Evolutionary conservation across 2,113 vertebrate species (phyloP).

Genomic region (Candoia aspera): DNA sequence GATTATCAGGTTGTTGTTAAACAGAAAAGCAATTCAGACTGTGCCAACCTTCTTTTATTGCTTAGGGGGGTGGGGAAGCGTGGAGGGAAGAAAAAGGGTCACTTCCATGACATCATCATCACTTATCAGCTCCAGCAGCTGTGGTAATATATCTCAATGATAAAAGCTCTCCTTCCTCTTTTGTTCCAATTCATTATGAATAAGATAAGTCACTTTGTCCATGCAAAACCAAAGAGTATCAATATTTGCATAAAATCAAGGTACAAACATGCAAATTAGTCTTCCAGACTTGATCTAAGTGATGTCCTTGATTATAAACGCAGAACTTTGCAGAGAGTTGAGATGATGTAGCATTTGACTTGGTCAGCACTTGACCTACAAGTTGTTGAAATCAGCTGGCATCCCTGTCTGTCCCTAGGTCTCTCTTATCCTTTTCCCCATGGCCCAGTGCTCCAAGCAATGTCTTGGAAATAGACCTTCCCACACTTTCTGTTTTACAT

Average conservation of each 20-base stretch:
- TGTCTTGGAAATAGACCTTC: not conserved
- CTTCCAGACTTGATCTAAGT: not conserved
- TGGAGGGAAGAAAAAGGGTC: constrained; percentile 53
- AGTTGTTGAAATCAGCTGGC: no score
- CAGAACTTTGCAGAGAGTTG: not conserved
- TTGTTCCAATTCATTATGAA: constrained; percentile 53
- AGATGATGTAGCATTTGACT: not conserved
- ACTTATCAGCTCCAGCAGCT: constrained; percentile 66
- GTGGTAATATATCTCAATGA: constrained; percentile 63
- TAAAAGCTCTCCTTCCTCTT: constrained; percentile 48
- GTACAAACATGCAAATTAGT: constrained; percentile 32
- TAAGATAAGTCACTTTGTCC: constrained; percentile 37
- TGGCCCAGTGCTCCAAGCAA: not conserved
- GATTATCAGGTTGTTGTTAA: constrained; percentile 65
- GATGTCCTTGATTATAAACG: not conserved
- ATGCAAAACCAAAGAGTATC: constrained; percentile 42
- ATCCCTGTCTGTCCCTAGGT: not conserved
- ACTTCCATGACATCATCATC: constrained; percentile 61
- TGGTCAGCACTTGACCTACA: not conserved
- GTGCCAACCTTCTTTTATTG: constrained; percentile 47
- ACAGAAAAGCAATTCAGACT: constrained; percentile 51
- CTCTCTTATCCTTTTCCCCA: not conserved
- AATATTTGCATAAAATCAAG: constrained; percentile 20
- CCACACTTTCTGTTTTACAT: no score
- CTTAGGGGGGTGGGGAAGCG: not conserved